Evolutionary conservation across 1,140 invertebrate species (phyloP), one percentile per base, ranked within the genome.

Genomic region (Lepidurus apus): DNA sequence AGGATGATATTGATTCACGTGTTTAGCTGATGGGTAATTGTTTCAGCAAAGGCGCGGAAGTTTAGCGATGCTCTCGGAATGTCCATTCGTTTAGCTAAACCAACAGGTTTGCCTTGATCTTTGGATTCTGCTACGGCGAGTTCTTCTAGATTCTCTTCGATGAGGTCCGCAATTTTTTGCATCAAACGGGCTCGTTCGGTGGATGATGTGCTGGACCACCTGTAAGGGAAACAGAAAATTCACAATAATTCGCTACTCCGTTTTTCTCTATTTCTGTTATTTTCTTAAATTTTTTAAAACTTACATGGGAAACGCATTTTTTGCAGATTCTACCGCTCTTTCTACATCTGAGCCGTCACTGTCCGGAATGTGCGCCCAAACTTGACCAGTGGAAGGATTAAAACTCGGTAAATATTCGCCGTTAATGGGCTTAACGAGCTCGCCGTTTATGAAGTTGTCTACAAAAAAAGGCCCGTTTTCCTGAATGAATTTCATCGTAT

Each of bases 41-140:
- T 83, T 9, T 87, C 84, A 5, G 89, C 89, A 84, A 89, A 90
- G 81, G 87, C 85, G 80, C 88, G 84, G 79, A 90, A 87, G 80
- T 90, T 90, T 75, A 87, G 82, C 21, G 88, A 84, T 74, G 87
- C 87, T 79, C 89, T 84, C 6, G 89, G 89, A 79, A 90, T 89
- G 80, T 90, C 89, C 24, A 89, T 82, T 43, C 80, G 82, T 74
- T 82, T 85, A 5, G 89, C 85, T 65, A 89, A 81, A 83, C 83
- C 85, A 6, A 90, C 79, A 6, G 89, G 87, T 82, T 90, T 90
- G 1, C 89, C 89, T 83, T 90, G 89, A 82, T 90, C 89, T 73
- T 81, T 82, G 7, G 88, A 88, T 82, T 90, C 89, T 0, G 87
- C 82, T 74, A 82, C 80, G 3, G 89, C 88, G 82, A 90, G 87